Base-by-base conservation (phyloP, 2,113 vertebrate genomes). In the Upupa epops region DNA sequence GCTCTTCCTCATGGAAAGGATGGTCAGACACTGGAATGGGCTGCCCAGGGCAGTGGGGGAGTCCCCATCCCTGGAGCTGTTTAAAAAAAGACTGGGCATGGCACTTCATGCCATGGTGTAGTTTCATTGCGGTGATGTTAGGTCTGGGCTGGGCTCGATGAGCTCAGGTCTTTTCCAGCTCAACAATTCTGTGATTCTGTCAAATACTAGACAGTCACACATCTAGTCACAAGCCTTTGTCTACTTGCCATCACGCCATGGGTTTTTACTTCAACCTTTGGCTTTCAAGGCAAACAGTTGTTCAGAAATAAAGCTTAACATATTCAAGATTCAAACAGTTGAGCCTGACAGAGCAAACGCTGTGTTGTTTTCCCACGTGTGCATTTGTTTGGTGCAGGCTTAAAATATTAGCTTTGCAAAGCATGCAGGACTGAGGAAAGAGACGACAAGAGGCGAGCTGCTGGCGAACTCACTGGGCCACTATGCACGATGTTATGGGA, bases 351-450 rank as follows among this genome's bases (percentile, higher is more conserved):
- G 81, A 92, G 59, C 78, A 64, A 83, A 92, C 78, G 19, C 19
- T 61, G n/a, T 68, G 88, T 84, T 93, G 36, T 71, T 91, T 88
- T 86, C 86, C 80, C 84, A 82, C 61, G 78, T 52, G 40, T 86
- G 86, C 63, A 79, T 82, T 92, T 93, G 81, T 52, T 93, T 72
- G 86, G 36, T 86, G 55, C 61, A 92, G 45, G 82, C 93, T 86
- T 83, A 77, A 89, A 83, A 84, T 52, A 84, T 11, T 92, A 75
- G 76, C 72, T 88, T 90, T 3, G 26, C 78, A 92, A 90, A 90
- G 31, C 46, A 81, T 58, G 70, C 72, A 81, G 64, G 21, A 83
- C 31, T 65, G 63, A 42, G 11, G 40, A 42, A 11, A 42, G 40
- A 42, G 40, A 15, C 11, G 87, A 89, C 88, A 88, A 83, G 59